These are phyloP conservation scores for Drosophila burlai DNA, from an alignment of 1,140 invertebrate genomes.

Conservation along the genomic window DNA sequence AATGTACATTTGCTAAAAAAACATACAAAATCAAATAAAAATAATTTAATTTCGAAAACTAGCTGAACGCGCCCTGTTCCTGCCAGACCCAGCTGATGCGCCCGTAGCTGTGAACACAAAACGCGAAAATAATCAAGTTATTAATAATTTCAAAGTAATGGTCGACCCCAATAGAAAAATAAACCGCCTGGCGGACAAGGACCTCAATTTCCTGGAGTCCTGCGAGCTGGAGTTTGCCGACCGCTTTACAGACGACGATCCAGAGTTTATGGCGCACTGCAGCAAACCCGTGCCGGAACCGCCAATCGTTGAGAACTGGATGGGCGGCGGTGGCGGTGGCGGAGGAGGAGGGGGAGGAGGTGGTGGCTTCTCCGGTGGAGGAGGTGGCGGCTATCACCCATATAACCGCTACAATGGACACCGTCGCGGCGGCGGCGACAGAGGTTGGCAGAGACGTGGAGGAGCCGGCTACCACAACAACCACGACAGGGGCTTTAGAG, in stretches of 20 bases:
- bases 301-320: slow-evolving; percentile 87
- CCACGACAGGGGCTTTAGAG: slow-evolving; percentile 44
- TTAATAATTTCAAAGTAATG: slow-evolving; percentile 48
- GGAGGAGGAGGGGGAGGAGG: slow-evolving; percentile 23
- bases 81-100: not conserved
- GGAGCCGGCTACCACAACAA: slow-evolving; percentile 53
- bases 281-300: slow-evolving; percentile 78
- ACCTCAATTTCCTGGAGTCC: slow-evolving; percentile 85
- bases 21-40: too few relatives aligned
- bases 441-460: slow-evolving; percentile 57
- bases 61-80: not conserved
- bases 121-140: slow-evolving; percentile 1
- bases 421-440: slow-evolving; percentile 56
- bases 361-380: slow-evolving; percentile 12
- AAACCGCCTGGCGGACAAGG: slow-evolving; percentile 84
- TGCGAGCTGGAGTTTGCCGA: slow-evolving; percentile 86
- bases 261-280: slow-evolving; percentile 85
- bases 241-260: slow-evolving; percentile 86
- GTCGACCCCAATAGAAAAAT: slow-evolving; percentile 85
- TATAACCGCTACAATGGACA: slow-evolving; percentile 65
- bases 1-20: not conserved
- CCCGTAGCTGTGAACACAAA: slow-evolving; percentile 1
- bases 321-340: slow-evolving; percentile 53
- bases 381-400: slow-evolving; percentile 31
- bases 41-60: not conserved